Base-by-base conservation (phyloP, 2,888 invertebrate genomes). In the Smittia aterrima region DNA sequence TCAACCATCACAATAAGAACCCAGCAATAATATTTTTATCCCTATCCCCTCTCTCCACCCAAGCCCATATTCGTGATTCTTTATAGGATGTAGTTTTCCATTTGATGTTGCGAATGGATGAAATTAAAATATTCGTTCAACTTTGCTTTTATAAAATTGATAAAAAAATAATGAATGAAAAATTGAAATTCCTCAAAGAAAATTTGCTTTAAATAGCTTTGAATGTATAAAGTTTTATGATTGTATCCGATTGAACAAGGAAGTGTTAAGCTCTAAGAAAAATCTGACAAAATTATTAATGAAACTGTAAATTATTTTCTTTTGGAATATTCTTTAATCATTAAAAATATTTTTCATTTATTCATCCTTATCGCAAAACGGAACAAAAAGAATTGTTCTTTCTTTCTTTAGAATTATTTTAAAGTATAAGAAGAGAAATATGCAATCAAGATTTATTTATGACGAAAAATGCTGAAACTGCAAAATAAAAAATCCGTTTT, bases 51-150 rank as follows among this genome's bases (percentile, higher is more conserved):
- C 22, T 22, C 18, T 18, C 22, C 18, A 58, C 3, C 58, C 38
- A 7, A 7, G 9, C 58, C 22, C 22, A 13, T 68, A 68, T 68
- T 68, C 68, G 68, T 68, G 68, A 68, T 68, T 68, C 9, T 68
- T 64, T 41, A 41, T 68, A 68, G 68, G 47, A 68, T 68, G 68
- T 68, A 68, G 68, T 68, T 68, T 68, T 68, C 68, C 68, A 68
- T 68, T 68, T 68, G n/a, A 68, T 58, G n/a, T 58, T 58, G 18
- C 13, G 58, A 58, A 58, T 58, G 58, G 58, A 58, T 58, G 58
- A 22, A 58, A 58, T 18, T 18, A 22, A 22, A 58, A 58, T 13
- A 6, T 58, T 58, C 58, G 9, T 22, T 58, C n/a, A 58, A 22
- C 22, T n/a, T 18, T 13, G 58, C 58, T 58, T 58, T 58, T 20